Evolutionary conservation across 2,797 vertebrate genomes (phyloP).

Genomic region (Remorina albescens): DNA sequence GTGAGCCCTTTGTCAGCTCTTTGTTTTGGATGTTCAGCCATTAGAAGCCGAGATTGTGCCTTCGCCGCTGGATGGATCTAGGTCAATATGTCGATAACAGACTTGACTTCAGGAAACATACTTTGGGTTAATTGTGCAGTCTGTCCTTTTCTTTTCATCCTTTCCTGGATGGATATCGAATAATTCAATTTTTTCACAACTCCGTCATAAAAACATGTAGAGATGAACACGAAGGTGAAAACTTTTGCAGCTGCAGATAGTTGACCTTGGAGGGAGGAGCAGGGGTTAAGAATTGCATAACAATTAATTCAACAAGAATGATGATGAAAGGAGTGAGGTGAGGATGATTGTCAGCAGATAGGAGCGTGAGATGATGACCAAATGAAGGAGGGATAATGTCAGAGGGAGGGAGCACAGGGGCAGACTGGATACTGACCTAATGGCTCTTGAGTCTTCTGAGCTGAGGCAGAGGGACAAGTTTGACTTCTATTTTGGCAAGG

Average conservation of each 20-base stretch:
- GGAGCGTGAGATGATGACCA: constrained; percentile 20
- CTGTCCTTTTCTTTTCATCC: not conserved
- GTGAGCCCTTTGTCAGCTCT: not conserved
- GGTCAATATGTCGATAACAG: not conserved
- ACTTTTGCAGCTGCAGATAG: too few relatives aligned
- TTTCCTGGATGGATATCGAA: not conserved
- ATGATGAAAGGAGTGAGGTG: not conserved
- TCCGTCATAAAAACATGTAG: too few relatives aligned
- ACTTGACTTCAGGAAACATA: too few relatives aligned
- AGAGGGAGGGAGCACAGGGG: not conserved
- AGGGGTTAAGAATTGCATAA: constrained; percentile 13
- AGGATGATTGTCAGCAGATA: constrained; percentile 37
- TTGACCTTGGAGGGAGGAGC: too few relatives aligned
- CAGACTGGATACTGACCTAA: constrained; percentile 23
- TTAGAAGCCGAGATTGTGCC: too few relatives aligned
- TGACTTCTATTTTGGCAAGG: not conserved
- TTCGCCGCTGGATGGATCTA: not conserved
- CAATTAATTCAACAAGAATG: too few relatives aligned
- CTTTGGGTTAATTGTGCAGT: not conserved
- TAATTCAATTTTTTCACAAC: too few relatives aligned
- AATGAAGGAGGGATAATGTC: constrained; percentile 34
- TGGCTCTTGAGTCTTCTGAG: constrained; percentile 21
- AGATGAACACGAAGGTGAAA: too few relatives aligned
- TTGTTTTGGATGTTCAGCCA: not conserved
- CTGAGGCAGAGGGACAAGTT: not conserved